Evolutionary conservation across 2,113 vertebrate genomes (phyloP).

Genomic region (Podarcis cretensis): DNA sequence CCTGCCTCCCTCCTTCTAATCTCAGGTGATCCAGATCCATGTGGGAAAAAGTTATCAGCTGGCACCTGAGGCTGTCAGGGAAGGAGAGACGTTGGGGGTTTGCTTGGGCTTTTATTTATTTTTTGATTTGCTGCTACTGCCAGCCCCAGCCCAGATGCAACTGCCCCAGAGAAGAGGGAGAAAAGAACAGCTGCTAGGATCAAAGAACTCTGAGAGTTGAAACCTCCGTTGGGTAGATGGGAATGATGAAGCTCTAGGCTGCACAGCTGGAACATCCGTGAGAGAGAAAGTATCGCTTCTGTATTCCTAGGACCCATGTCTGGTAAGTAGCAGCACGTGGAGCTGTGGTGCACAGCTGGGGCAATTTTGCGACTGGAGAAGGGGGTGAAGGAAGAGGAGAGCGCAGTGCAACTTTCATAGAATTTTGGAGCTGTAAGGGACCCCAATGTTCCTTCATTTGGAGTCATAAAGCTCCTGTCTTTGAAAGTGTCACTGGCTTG

Average conservation of each 20-base stretch:
- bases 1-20: background rate
- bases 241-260: background rate
- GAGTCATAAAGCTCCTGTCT: too few relatives aligned
- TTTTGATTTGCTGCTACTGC: background rate
- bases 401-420: background rate
- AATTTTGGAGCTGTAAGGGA: too few relatives aligned
- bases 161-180: background rate
- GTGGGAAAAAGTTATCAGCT: background rate
- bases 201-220: background rate
- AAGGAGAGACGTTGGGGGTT: background rate
- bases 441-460: background rate
- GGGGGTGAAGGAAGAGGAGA: too few relatives aligned
- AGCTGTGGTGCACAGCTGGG: background rate
- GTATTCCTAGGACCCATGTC: conserved; percentile 22
- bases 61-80: background rate
- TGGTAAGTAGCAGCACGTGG: conserved; percentile 31
- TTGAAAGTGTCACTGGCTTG: background rate
- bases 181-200: background rate
- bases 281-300: too few relatives aligned
- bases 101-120: too few relatives aligned
- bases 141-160: background rate
- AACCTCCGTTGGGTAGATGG: background rate
- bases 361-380: too few relatives aligned
- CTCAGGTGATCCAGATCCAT: background rate
- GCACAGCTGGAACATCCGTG: background rate